Conservation (phyloP, 2,113 vertebrate genomes). For the Hippocampus mohnikei region DNA sequence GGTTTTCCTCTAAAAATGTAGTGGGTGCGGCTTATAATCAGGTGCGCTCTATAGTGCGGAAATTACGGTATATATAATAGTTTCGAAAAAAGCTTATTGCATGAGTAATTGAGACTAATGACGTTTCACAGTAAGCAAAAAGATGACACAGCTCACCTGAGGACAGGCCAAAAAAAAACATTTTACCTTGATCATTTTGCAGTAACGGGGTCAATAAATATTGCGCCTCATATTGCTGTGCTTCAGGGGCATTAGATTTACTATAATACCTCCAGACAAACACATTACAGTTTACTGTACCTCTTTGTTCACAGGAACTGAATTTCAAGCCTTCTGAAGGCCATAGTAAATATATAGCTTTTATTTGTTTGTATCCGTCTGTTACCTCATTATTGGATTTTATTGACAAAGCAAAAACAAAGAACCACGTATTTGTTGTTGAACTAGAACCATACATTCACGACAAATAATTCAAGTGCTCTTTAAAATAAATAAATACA, state of each 20-base stretch:
- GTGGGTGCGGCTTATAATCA: too few species aligned
- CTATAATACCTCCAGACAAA: constrained; percentile 13
- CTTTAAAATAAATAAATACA: neutral
- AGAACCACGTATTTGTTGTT: too few species aligned
- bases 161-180: constrained; percentile 38
- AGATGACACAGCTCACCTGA: constrained; percentile 58
- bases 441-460: too few species aligned
- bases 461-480: neutral
- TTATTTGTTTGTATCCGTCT: too few species aligned
- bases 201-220: constrained; percentile 31
- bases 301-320: neutral
- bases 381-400: too few species aligned
- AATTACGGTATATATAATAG: too few species aligned
- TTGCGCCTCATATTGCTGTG: constrained; percentile 33
- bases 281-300: constrained; percentile 4
- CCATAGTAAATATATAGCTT: neutral
- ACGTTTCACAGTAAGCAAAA: constrained; percentile 30
- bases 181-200: constrained; percentile 21
- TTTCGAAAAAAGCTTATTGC: neutral
- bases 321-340: neutral
- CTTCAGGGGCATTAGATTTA: constrained; percentile 46
- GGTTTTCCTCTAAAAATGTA: too few species aligned
- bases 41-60: too few species aligned
- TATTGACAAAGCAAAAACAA: too few species aligned
- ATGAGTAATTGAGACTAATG: constrained; percentile 49